Evolutionary conservation across 2,888 invertebrate species (phyloP), one percentile per base, ranked within the genome.

Genomic region (Drosophila monieri): DNA sequence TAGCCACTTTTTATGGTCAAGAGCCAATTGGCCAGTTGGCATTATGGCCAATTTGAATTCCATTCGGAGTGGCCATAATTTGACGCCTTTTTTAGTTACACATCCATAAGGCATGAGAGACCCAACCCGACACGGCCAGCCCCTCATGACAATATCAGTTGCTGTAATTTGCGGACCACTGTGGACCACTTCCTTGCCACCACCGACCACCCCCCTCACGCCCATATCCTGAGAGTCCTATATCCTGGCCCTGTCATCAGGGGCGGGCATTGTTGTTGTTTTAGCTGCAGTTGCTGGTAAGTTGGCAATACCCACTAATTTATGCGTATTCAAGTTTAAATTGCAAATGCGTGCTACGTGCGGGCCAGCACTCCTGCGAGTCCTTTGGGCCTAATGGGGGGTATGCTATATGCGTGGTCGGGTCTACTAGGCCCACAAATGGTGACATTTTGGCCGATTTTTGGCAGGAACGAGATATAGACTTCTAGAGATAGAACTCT

Each of bases 291-390:
- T 3, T 14, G 23, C n/a, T 51, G 55, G 27, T 41, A 60, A 69
- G 70, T 69, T 69, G 70, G 70, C 70, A 62, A 62, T 71, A 70
- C 46, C 83, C 79, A 81, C 85, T 80, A 85, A 80, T 85, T 85
- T 85, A 80, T 80, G 78, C 85, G 85, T 70, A 85, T 85, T 73
- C 80, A 76, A 69, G 85, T 80, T 80, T 78, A 85, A 80, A 80
- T 80, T 85, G 80, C 81, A 80, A 85, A 85, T 80, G 79, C 76
- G 71, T 78, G 78, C 83, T 44, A 62, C 74, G 73, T 73, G 81
- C 56, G 57, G 37, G 35, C 23, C 51, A 46, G 53, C 48, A 15
- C 21, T 18, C 25, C 25, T 56, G 37, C 3, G 37, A 27, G 30
- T 30, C 30, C 47, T 44, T 14, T 15, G 53, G 66, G 43, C 44